phyloP scores from a whole-genome alignment of 2,888 invertebrate genomes.

The Tenthredo amoena region DNA sequence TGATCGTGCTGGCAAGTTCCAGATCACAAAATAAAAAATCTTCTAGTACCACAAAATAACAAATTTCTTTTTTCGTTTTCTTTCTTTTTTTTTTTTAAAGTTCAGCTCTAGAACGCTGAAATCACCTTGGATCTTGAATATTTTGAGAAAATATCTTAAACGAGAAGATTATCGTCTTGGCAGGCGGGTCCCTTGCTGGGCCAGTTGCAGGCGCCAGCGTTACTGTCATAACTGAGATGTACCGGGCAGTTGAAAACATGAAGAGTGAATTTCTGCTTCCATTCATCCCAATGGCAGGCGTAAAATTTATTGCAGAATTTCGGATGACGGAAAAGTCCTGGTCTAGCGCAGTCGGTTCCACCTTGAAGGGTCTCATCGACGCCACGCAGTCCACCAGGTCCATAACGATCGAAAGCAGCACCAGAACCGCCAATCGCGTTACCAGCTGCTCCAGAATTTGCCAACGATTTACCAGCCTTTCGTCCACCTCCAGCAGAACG shows the following conservation, averaged over 20 bases:
- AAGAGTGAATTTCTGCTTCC: constrained; percentile 87
- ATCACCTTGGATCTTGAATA: not conserved
- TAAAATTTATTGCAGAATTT: constrained; percentile 91
- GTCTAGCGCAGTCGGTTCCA: constrained; percentile 78
- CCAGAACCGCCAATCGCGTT: constrained; percentile 73
- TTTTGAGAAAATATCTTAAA: constrained; percentile 76
- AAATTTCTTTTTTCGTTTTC: not conserved
- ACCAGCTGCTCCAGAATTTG: constrained; percentile 58
- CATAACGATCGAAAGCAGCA: constrained; percentile 82
- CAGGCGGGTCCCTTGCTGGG: constrained; percentile 90
- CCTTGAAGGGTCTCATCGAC: constrained; percentile 79
- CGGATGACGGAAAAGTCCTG: constrained; percentile 84
- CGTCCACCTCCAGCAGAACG: constrained; percentile 21
- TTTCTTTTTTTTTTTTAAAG: not conserved
- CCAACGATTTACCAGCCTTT: constrained; percentile 23
- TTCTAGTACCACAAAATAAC: not conserved
- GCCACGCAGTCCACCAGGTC: constrained; percentile 82
- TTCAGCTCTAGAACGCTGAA: not conserved
- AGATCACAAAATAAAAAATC: not conserved
- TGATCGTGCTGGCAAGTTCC: not conserved
- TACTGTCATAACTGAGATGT: constrained; percentile 87
- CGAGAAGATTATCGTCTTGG: constrained; percentile 85
- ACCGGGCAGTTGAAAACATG: constrained; percentile 90
- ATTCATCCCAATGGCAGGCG: constrained; percentile 89
- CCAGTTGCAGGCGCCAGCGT: constrained; percentile 90